Conservation (phyloP, 1,140 invertebrate genomes). For the Manduca sexta region DNA sequence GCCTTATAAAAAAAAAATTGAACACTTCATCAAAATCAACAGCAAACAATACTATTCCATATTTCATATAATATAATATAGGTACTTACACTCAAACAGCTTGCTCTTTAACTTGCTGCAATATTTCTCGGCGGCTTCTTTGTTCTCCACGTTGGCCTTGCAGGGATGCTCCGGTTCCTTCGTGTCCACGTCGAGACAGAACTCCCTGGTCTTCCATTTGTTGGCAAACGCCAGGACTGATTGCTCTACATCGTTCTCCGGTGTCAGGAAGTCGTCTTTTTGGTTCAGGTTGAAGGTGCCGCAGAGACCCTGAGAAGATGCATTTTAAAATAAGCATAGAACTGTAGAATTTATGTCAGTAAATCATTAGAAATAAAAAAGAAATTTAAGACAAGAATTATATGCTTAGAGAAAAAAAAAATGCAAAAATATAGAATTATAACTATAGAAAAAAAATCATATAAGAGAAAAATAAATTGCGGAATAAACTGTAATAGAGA, state of each 20-base stretch:
- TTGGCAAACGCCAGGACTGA: constrained; percentile 85
- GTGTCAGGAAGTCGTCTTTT: constrained; percentile 91
- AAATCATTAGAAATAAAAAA: no score
- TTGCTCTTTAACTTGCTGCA: constrained; percentile 80
- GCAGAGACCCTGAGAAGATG: constrained; percentile 81
- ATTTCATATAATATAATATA: background rate
- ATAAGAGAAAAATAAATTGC: no score
- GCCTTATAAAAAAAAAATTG: no score
- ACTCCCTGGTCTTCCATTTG: constrained; percentile 89
- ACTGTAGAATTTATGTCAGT: no score
- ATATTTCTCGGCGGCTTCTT: constrained; percentile 78
- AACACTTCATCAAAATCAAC: background rate
- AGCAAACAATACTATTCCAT: background rate
- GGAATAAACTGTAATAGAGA: no score
- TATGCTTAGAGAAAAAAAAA: no score
- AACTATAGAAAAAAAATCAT: no score
- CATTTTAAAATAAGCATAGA: no score
- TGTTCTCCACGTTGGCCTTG: constrained; percentile 80
- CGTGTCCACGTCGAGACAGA: constrained; percentile 77
- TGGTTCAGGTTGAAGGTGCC: constrained; percentile 91
- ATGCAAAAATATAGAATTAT: no score
- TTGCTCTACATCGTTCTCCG: constrained; percentile 87
- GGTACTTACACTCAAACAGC: constrained; percentile 76
- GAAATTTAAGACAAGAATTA: no score
- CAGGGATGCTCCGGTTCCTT: constrained; percentile 79